Conservation (phyloP, 2,113 vertebrate genomes). For the Actinemys pallida region DNA sequence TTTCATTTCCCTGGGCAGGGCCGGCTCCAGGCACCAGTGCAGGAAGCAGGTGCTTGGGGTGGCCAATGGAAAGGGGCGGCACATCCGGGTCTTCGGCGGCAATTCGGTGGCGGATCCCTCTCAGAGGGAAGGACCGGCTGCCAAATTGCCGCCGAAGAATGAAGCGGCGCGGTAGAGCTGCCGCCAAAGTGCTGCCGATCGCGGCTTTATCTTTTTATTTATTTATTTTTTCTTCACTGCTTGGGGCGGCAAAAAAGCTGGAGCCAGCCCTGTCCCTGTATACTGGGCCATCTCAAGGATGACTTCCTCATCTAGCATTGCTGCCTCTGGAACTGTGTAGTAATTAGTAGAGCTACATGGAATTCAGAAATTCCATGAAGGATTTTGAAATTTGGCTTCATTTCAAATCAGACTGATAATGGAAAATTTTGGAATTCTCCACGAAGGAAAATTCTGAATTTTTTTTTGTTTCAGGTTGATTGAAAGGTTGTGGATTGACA, state of each 20-base stretch:
- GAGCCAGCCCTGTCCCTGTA: background rate
- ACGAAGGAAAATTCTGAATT: rapidly evolving
- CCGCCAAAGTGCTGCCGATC: no score
- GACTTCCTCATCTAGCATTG: background rate
- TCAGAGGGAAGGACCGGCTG: no score
- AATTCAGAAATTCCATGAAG: background rate
- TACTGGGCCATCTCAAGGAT: background rate
- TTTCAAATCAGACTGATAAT: background rate
- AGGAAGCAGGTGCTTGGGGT: no score
- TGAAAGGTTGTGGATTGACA: background rate
- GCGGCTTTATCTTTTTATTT: no score
- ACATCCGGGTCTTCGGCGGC: no score
- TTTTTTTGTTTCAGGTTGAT: background rate
- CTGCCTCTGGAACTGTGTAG: background rate
- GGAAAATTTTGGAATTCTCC: background rate
- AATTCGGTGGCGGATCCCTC: no score
- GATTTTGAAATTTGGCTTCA: background rate
- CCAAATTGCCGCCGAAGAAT: no score
- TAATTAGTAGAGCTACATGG: background rate
- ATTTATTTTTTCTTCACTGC: no score
- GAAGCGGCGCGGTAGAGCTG: no score
- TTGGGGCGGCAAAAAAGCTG: no score
- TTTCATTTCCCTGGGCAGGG: background rate
- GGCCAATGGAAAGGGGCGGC: no score
- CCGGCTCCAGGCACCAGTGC: no score